Evolutionary conservation across 2,113 vertebrate genomes (phyloP).

Genomic region (Empidonax traillii): DNA sequence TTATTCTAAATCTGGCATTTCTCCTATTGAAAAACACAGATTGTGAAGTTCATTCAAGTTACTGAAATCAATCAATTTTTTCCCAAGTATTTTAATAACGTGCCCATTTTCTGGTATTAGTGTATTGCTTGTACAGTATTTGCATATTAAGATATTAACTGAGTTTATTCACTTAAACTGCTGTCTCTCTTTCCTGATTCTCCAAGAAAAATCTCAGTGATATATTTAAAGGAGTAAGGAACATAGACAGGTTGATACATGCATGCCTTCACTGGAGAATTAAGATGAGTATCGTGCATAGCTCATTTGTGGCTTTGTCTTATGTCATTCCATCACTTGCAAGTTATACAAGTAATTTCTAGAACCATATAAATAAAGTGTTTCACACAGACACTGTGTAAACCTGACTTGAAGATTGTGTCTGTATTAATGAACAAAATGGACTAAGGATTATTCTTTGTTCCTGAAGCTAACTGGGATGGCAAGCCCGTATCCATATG

Average conservation of each 20-base stretch:
- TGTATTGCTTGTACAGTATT: not conserved
- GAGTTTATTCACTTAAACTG: not conserved
- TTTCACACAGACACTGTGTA: not conserved
- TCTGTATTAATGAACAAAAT: not conserved
- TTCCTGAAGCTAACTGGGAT: not conserved
- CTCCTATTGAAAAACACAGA: conserved; percentile 57
- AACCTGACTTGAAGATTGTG: not conserved
- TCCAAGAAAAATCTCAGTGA: not conserved
- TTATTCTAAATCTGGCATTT: conserved; percentile 63
- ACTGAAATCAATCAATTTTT: conserved; percentile 1
- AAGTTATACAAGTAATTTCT: conserved; percentile 29
- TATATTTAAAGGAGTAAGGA: conserved; percentile 3
- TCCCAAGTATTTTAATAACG: not conserved
- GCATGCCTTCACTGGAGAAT: conserved; percentile 1
- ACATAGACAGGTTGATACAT: conserved; percentile 23
- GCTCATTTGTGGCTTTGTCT: conserved; percentile 52
- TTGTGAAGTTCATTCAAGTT: conserved; percentile 49
- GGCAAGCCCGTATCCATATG: not conserved
- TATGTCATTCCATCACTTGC: conserved; percentile 10
- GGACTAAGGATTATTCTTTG: not conserved
- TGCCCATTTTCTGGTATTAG: not conserved
- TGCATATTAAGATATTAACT: not conserved
- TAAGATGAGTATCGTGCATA: conserved; percentile 39
- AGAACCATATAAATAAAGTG: not conserved
- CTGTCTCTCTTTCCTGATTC: not conserved